Conservation (phyloP, 2,888 invertebrate genomes). For the Gandaritis pyraliata region DNA sequence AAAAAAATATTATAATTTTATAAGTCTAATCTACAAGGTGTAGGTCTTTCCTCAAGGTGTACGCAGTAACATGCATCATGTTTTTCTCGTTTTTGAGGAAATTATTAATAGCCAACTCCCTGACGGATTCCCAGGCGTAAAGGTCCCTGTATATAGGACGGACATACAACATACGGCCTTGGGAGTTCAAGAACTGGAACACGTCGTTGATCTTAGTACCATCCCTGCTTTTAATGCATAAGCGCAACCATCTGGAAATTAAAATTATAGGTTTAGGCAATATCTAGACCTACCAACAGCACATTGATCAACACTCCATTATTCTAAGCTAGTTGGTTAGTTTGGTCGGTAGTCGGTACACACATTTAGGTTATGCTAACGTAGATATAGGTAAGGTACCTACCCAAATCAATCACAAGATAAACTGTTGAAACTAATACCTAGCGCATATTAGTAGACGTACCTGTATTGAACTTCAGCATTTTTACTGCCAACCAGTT, state of each 20-base stretch:
- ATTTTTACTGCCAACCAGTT: conserved; percentile 87
- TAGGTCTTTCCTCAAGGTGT: conserved; percentile 90
- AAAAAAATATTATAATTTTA: too few species aligned
- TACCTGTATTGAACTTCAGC: conserved; percentile 87
- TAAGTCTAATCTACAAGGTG: conserved; percentile 68
- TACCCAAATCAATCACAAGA: too few species aligned
- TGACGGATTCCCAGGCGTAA: conserved; percentile 90
- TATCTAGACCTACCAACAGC: too few species aligned
- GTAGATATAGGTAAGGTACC: too few species aligned
- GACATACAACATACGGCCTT: conserved; percentile 96
- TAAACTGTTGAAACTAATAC: too few species aligned
- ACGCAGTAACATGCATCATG: conserved; percentile 94
- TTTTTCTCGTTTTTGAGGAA: conserved; percentile 87
- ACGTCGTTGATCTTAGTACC: conserved; percentile 86
- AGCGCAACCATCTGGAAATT: conserved; percentile 87
- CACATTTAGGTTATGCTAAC: too few species aligned
- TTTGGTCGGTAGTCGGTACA: too few species aligned
- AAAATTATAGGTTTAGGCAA: background rate
- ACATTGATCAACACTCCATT: too few species aligned
- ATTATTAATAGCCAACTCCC: conserved; percentile 88
- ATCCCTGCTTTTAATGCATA: conserved; percentile 91
- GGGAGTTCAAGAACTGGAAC: conserved; percentile 90
- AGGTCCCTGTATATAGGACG: conserved; percentile 94
- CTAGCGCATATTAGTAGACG: too few species aligned
- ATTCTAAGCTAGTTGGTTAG: too few species aligned